phyloP scores from a whole-genome alignment of 2,888 invertebrate genomes.

The Zygaena filipendulae region DNA sequence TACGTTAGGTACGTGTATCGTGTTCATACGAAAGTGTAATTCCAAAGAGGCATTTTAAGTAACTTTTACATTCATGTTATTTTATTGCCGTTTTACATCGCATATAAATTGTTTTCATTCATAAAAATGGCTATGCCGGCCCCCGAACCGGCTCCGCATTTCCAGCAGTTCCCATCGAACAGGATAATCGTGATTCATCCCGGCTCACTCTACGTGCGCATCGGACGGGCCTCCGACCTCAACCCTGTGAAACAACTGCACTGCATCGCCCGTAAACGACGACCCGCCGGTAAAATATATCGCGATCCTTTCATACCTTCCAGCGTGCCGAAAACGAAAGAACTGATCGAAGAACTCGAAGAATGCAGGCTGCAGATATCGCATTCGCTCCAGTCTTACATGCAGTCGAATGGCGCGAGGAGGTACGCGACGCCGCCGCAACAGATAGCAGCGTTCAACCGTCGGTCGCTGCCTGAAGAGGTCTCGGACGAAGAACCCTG shows the following conservation, averaged over 20 bases:
- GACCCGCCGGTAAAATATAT: constrained; percentile 64
- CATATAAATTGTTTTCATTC: neutral
- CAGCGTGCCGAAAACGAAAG: constrained; percentile 72
- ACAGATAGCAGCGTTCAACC: constrained; percentile 89
- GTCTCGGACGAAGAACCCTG: constrained; percentile 69
- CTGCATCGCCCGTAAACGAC: constrained; percentile 80
- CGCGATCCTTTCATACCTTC: constrained; percentile 75
- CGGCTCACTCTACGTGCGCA: constrained; percentile 88
- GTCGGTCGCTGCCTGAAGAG: constrained; percentile 78
- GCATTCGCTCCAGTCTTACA: constrained; percentile 85
- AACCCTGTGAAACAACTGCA: constrained; percentile 88
- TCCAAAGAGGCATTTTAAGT: no score
- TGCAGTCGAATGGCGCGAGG: constrained; percentile 84
- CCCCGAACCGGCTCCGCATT: constrained; percentile 48
- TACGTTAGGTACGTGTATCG: constrained; percentile 1
- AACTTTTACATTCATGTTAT: no score
- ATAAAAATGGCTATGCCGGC: constrained; percentile 41
- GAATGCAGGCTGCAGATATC: constrained; percentile 86
- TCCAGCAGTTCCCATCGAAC: constrained; percentile 78
- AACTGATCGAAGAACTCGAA: constrained; percentile 81
- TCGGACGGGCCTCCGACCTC: constrained; percentile 91
- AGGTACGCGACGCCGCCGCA: constrained; percentile 89
- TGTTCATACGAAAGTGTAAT: no score
- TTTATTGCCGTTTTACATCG: no score
- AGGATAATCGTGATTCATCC: constrained; percentile 95